Evolutionary conservation across 2,888 invertebrate species (phyloP).

Genomic region (Lordiphosa fenestrarum): DNA sequence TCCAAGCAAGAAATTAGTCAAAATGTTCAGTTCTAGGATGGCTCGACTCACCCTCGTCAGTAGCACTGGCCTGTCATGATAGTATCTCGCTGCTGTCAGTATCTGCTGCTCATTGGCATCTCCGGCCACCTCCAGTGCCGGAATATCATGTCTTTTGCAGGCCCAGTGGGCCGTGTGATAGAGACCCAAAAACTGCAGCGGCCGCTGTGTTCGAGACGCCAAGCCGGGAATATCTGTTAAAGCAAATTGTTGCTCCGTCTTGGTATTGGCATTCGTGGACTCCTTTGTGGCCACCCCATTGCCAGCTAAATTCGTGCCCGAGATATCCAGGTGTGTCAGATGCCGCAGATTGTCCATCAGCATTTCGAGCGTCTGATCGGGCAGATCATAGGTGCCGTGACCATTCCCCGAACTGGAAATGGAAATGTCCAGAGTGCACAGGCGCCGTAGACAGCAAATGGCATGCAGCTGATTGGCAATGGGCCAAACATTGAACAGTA

Average conservation of each 20-base stretch:
- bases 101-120: conserved; percentile 96
- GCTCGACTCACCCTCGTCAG: conserved; percentile 81
- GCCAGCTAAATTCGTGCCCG: conserved; percentile 97
- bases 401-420: conserved; percentile 84
- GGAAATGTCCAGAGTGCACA: conserved; percentile 91
- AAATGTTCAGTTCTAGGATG: neutral
- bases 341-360: conserved; percentile 88
- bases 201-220: conserved; percentile 86
- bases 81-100: conserved; percentile 89
- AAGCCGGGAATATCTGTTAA: conserved; percentile 92
- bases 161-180: conserved; percentile 95
- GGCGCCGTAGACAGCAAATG: conserved; percentile 82
- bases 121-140: conserved; percentile 93
- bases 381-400: conserved; percentile 87
- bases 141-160: conserved; percentile 94
- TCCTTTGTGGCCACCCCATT: conserved; percentile 86
- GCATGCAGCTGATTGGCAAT: conserved; percentile 83
- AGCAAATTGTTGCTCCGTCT: conserved; percentile 54
- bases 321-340: conserved; percentile 93
- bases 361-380: conserved; percentile 85
- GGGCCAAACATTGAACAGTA: conserved; percentile 89
- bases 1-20: too few species aligned
- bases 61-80: conserved; percentile 91
- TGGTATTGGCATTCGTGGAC: conserved; percentile 65
- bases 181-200: conserved; percentile 94